Conservation (phyloP, 2,888 invertebrate species). For the Drosophila nigricruria region DNA sequence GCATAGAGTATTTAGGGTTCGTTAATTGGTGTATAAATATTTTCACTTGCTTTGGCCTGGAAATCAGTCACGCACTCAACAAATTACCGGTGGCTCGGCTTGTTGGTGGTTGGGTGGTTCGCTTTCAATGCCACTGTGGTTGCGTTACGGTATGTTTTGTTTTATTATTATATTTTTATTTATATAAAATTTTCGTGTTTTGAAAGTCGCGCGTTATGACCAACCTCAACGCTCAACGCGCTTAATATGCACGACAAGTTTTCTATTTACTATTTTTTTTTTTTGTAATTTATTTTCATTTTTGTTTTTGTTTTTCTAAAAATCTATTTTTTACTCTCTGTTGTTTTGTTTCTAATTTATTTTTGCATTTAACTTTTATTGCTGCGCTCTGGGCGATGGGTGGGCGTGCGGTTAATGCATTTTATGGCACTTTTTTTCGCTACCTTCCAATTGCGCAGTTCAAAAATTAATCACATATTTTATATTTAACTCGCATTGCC, state of each 20-base stretch:
- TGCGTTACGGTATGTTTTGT: conserved; percentile 25
- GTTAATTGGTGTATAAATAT: neutral
- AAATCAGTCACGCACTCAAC: conserved; percentile 44
- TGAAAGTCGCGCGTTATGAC: conserved; percentile 68
- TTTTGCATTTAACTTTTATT: conserved; percentile 55
- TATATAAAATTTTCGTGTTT: conserved; percentile 26
- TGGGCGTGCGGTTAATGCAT: conserved; percentile 42
- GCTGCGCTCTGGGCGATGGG: conserved; percentile 8
- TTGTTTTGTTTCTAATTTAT: conserved; percentile 18
- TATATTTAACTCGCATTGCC: conserved; percentile 51
- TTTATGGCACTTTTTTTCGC: conserved; percentile 63
- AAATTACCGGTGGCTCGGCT: conserved; percentile 42
- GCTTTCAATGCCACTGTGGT: conserved; percentile 61
- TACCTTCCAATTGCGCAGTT: conserved; percentile 52
- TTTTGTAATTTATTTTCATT: conserved; percentile 27
- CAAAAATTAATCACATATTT: conserved; percentile 46
- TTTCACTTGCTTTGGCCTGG: conserved; percentile 22
- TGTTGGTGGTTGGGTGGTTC: conserved; percentile 12
- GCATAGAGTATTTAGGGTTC: neutral
- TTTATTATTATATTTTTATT: conserved; percentile 11
- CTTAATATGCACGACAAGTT: conserved; percentile 63
- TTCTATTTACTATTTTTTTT: conserved; percentile 49
- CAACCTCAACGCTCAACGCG: conserved; percentile 63
- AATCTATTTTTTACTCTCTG: neutral
- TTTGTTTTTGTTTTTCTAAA: conserved; percentile 12